Evolutionary conservation across 37 sponge, comb jelly and placozoan species (phyloP), one percentile per base, ranked within the genome.

Genomic region (Cladorhizidae sp.): DNA sequence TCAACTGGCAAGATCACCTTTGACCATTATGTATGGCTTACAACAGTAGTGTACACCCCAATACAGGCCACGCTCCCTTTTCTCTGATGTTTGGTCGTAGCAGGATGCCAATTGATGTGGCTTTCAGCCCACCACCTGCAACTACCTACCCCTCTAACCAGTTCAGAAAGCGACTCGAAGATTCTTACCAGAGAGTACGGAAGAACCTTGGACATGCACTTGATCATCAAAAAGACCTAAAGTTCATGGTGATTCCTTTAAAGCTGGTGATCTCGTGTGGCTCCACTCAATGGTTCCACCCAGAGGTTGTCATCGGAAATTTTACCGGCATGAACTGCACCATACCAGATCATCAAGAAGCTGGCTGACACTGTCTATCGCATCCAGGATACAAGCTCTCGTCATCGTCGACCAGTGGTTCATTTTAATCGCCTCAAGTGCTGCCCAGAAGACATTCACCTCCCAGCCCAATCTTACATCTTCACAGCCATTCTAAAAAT

Each of bases 381-480:
- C 14, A 43, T 78, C 12, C 45, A 78, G 54, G 15, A 36, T 18
- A 59, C 61, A 59, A 59, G 28, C 5, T 59, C 61, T 28, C 33
- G 51, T 17, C 49, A 31, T 28, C 23, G 40, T 20, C 65, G 79
- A 3, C 45, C 28, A 33, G 67, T 78, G 25, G 67, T 78, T 12
- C 79, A 78, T 41, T 63, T 64, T 37, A 52, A 78, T 26, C 79
- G 67, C 20, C 51, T 78, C 20, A 78, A 78, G 63, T 25, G 1
- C 5, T 78, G 50, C 38, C 40, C 31, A 23, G 52, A 20, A 64
- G n/a, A 40, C 54, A 7, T 72, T 40, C 52, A 26, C 61, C n/a
- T 23, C 17, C n/a, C 28, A 5, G 28, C 28, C 61, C n/a, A 12
- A 59, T 5, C 28, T 28, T 23, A 17, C 28, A 59, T 28, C 7